Base-by-base conservation (phyloP, 2,113 vertebrate species). In the Vimba vimba region DNA sequence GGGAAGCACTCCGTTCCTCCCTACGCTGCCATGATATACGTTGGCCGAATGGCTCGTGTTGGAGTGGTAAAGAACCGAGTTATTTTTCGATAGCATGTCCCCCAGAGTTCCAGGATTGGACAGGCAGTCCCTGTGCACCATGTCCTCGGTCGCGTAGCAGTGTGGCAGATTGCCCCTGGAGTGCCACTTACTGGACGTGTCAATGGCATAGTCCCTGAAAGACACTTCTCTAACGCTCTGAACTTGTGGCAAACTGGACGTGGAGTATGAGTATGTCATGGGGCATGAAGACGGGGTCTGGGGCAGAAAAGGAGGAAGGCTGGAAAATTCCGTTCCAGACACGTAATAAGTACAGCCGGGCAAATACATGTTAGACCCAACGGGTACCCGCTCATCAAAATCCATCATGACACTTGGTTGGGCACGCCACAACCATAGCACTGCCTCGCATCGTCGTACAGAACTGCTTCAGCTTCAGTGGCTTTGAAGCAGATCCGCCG, bases 301-400 rank as follows among this genome's bases (percentile, higher is more conserved):
- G 95, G 97, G 97, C 93, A 99, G 94, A 95, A 98, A 99, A 93
- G 97, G 97, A 95, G 98, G 98, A 93, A 99, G 96, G 94, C 97
- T 97, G 93, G 98, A 95, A 94, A 99, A 98, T 93, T 99, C 98
- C 91, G 97, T 95, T 94, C 97, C 97, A 93, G 98, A 97, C 93
- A 99, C 97, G 95, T 99, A 99, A 95, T 99, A 99, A 93, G 98
- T 98, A 95, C 98, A 98, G 96, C 97, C 98, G 94, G 98, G 98
- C 94, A 99, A 94, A 96, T 99, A 99, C 97, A 99, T 98, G 94
- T 97, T 99, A 92, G 98, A 97, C 93, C 97, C 97, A 93, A 96
- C 96, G 92, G 97, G 95, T 92, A 98, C 96, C 92, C 97, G 97
- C 93, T 99, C 97, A 96, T 99, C 97, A 97, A 99, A 98, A 99